A percentile compares a stretch with the other conserved stretches of the same genome.
Evolutionary conservation across 2,113 vertebrate genomes (phyloP).

Genomic region (Chaetura pelagica): DNA sequence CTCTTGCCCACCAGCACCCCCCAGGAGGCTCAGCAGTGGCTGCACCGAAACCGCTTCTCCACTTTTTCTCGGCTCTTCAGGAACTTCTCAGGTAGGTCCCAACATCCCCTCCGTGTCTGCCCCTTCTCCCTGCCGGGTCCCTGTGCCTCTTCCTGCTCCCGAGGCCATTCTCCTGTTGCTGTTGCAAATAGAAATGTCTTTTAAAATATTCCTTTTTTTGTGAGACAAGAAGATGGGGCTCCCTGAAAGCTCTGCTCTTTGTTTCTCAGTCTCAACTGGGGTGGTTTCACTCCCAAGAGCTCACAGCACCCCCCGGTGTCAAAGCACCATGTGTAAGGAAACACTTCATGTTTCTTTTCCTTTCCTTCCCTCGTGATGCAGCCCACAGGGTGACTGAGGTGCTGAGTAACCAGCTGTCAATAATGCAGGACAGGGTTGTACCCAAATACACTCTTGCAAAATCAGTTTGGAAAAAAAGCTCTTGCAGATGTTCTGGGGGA

Average conservation of each 20-base stretch:
- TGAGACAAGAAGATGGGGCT: neutral
- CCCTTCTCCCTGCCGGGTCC: fast-evolving
- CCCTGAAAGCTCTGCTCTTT: neutral
- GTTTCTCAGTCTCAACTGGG: neutral
- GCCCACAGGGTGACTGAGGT: neutral
- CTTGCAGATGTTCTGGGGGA: neutral
- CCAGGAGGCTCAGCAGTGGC: conserved; percentile 97
- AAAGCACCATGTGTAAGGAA: neutral
- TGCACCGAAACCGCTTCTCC: conserved; percentile 94
- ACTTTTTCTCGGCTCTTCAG: conserved; percentile 93
- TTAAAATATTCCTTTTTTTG: neutral
- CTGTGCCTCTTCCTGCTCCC: neutral
- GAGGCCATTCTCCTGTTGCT: fast-evolving
- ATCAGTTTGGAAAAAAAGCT: neutral
- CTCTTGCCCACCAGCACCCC: conserved; percentile 92
- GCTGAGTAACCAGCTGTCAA: neutral
- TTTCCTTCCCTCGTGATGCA: neutral
- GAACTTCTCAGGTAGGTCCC: conserved; percentile 92
- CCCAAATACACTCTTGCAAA: neutral
- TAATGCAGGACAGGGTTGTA: neutral
- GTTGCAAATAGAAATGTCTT: fast-evolving
- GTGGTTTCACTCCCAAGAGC: neutral
- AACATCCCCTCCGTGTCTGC: fast-evolving
- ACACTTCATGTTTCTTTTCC: fast-evolving
- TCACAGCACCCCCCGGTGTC: neutral